Base-by-base conservation (phyloP, 2,113 vertebrate genomes). In the Notarius lentiginosus region DNA sequence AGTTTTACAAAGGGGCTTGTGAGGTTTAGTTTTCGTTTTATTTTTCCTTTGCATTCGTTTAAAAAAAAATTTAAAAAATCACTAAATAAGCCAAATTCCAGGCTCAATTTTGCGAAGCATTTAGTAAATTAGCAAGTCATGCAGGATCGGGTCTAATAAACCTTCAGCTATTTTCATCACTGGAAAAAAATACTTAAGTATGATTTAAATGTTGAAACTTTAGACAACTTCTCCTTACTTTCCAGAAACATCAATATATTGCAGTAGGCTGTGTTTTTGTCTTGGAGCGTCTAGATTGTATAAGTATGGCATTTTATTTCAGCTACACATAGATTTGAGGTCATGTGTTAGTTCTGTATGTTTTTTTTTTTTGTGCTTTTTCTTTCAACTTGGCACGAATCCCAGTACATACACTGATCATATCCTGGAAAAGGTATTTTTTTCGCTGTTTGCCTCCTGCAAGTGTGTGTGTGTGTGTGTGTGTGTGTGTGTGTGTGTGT, bases 401-500 rank as follows among this genome's bases (percentile, higher is more conserved):
- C 15, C 30, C 20, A 47, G 53, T 72, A 70, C 14, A 47, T 70
- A 47, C 53, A 47, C 34, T 34, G 83, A 60, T 88, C 82, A 68
- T 84, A 88, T 63, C 53, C 53, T 87, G 73, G 60, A 41, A 86
- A 85, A 81, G 55, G 77, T 27, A n/a, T n/a, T 49, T 63, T 70
- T 82, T 77, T 82, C 63, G 10, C 55, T 55, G 68, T 41, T 68
- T 65, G 55, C 22, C 79, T 84, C 18, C 34, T 76, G 14, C 34
- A 88, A 82, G 83, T 47, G 47, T 79, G 53, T 89, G 72, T 84
- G 55, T 84, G 87, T 84, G 47, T 34, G 63, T 55, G 81, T 56
- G 58, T 58, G 86, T 87, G 72, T 49, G 87, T 75, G 83, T 73
- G 47, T 41, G 76, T 80, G 65, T 70, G 63, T 58, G 34, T 51